phyloP scores from a whole-genome alignment of 2,113 vertebrate genomes.

The Pituophis catenifer region DNA sequence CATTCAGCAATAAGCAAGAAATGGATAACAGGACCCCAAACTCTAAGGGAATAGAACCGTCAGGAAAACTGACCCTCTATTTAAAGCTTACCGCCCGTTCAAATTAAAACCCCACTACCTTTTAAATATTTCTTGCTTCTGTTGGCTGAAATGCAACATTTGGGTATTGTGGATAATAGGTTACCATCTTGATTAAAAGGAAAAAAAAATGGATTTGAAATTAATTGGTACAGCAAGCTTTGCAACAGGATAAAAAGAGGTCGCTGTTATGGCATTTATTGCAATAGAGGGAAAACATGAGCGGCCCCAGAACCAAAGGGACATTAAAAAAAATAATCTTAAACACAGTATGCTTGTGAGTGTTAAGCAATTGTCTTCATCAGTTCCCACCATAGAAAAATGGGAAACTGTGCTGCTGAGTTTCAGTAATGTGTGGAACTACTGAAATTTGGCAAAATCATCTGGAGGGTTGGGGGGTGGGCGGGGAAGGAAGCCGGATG shows the following conservation, averaged over 20 bases:
- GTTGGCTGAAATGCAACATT: background rate
- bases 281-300: background rate
- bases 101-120: background rate
- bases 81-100: background rate
- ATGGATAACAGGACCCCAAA: background rate
- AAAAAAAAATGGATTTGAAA: background rate
- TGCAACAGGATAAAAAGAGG: background rate
- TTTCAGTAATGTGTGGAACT: background rate
- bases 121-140: background rate
- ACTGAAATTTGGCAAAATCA: background rate
- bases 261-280: background rate
- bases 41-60: background rate
- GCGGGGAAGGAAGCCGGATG: background rate
- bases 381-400: background rate
- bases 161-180: background rate
- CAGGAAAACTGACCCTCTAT: background rate
- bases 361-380: background rate
- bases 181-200: background rate
- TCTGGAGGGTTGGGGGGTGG: background rate
- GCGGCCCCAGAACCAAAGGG: background rate
- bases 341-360: background rate
- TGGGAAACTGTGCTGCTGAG: background rate
- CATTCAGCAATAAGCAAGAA: background rate
- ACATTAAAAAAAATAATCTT: background rate
- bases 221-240: background rate